Evolutionary conservation across 2,888 invertebrate species (phyloP), one percentile per base, ranked within the genome.

Genomic region (Dryobotodes eremita): DNA sequence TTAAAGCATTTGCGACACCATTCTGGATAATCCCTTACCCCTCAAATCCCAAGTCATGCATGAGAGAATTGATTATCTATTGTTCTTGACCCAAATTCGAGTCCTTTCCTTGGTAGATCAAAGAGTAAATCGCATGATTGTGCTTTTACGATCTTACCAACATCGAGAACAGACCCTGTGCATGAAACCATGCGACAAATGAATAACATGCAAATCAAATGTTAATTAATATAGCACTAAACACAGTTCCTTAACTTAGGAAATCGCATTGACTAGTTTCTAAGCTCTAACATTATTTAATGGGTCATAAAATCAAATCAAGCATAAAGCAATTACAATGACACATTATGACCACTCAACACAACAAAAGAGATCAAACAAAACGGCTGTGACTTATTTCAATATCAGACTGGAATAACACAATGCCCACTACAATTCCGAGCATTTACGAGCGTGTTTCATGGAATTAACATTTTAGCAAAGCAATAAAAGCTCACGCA

Each of bases 381-480:
- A 91, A 90, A 87, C 91, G 85, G 82, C 86, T 85, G 89, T 87
- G 90, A 91, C 90, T 92, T 92, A 92, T 93, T 93, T 92, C 91
- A 93, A 93, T 92, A 92, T 91, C 88, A 88, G 88, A 92, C 90
- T 91, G 88, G 92, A 93, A 93, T 92, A 93, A 91, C 92, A 91
- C 88, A 93, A 93, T 91, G 89, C 90, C 90, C 91, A 90, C 93
- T 93, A 92, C 91, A 90, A 92, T 91, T 90, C 89, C 90, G 86
- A 89, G 90, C 92, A 89, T 94, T 95, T 94, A 94, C 93, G 94
- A 94, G 89, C 92, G 89, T 93, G 93, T 94, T 94, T 92, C 94
- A 92, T 91, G 92, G 94, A 93, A 94, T 94, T 93, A 94, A 94
- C 94, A 94, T 94, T 94, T 95, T 93, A 94, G 93, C 93, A 87